Evolutionary conservation across 2,113 vertebrate genomes (phyloP), one percentile per base, ranked within the genome.

Genomic region (Notiomystis cincta): DNA sequence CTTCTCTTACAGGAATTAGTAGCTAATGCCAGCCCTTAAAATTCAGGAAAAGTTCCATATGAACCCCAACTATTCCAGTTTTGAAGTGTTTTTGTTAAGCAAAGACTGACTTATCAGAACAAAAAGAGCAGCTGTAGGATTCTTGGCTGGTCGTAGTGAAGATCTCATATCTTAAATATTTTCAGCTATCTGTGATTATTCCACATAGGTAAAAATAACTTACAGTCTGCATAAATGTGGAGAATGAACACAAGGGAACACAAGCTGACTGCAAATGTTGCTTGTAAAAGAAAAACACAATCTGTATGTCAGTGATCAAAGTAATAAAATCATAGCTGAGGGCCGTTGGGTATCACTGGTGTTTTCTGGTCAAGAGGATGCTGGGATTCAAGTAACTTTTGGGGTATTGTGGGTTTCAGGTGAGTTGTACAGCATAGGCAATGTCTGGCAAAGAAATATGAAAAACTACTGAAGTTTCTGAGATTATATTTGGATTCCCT

Each of bases 171-270:
- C 45, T 70, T 61, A 91, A 91, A 50, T 94, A 90, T 90, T 96
- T 94, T 87, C 76, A 83, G 67, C 76, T 92, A 64, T 92, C 50
- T 93, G 50, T 91, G 62, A 44, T 89, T 94, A 62, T 94, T 91
- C 62, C 71, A 82, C 33, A 50, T 77, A 91, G 54, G 84, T 96
- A 88, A 77, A 80, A 95, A 77, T 76, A 88, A 90, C 40, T 73
- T 42, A 23, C 12, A 77, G 78, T 67, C 62, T 82, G 50, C 33
- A 54, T 82, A 80, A 79, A 53, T 73, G 79, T 61, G 54, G 40
- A 69, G 62, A 77, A 54, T 70, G 77, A 88, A 30, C 22, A n/a
- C 30, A 48, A 35, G 62, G 66, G 70, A 93, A 64, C 27, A 42
- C 58, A 81, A 44, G n/a, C 35, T 66, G 82, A 35, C 45, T 86